Conservation (phyloP, 2,113 vertebrate genomes). For the Neolamprologus devosi region DNA sequence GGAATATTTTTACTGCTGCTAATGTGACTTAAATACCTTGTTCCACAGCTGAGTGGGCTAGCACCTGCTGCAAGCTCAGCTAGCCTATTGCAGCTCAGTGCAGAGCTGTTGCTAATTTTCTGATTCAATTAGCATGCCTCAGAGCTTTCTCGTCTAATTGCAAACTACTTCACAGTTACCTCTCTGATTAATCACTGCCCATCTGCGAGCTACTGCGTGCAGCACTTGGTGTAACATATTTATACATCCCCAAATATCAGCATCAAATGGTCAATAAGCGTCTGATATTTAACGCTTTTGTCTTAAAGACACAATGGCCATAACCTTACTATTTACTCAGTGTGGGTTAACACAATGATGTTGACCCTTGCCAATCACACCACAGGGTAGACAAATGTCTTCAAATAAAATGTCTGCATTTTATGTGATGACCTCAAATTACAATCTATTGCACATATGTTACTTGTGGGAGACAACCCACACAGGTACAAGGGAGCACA, state of each 20-base stretch:
- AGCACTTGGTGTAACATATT: conserved; percentile 96
- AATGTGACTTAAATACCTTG: conserved; percentile 99
- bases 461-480: not conserved
- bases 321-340: not conserved
- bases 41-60: conserved; percentile 99
- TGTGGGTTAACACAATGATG: not conserved
- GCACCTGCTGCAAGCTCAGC: conserved; percentile 97
- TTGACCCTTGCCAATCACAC: not conserved
- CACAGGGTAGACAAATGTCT: not conserved
- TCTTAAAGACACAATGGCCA: not conserved
- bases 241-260: conserved; percentile 84
- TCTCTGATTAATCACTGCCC: conserved; percentile 99
- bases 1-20: conserved; percentile 96
- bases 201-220: conserved; percentile 89
- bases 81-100: conserved; percentile 89
- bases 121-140: conserved; percentile 99
- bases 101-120: conserved; percentile 98
- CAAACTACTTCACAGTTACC: conserved; percentile 99
- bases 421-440: not conserved
- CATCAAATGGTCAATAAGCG: not conserved
- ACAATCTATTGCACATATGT: not conserved
- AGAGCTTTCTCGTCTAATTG: conserved; percentile 99
- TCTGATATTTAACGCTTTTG: not conserved
- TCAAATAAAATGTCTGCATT: not conserved
- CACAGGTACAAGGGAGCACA: not conserved